Evolutionary conservation across 2,113 vertebrate genomes (phyloP).

Genomic region (Willisornis vidua): DNA sequence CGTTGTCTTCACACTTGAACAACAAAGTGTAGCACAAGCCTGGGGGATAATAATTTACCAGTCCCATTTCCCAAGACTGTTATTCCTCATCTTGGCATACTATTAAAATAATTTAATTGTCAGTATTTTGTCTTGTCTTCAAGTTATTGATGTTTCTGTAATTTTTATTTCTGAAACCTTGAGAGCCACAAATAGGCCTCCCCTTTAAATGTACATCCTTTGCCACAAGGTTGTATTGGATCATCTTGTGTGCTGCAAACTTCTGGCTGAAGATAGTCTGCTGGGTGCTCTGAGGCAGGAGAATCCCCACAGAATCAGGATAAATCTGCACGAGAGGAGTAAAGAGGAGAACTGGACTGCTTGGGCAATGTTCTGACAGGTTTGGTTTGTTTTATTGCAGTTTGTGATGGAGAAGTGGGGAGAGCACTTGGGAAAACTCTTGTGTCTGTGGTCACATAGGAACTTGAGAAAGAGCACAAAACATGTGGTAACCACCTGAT

Average conservation of each 20-base stretch:
- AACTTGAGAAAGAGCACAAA: not conserved
- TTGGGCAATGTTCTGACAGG: not conserved
- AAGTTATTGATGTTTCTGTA: slow-evolving; percentile 38
- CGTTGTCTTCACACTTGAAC: slow-evolving; percentile 32
- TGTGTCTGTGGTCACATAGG: too few species aligned
- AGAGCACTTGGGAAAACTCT: not conserved
- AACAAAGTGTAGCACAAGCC: slow-evolving; percentile 10
- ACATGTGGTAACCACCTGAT: not conserved
- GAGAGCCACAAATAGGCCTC: not conserved
- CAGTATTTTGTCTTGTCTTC: slow-evolving; percentile 63
- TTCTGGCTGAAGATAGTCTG: not conserved
- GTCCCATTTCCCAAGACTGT: slow-evolving; percentile 44
- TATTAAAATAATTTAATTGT: slow-evolving; percentile 74
- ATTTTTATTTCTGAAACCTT: slow-evolving; percentile 40
- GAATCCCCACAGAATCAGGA: not conserved
- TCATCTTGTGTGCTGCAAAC: not conserved
- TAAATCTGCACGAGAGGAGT: not conserved
- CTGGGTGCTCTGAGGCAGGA: not conserved
- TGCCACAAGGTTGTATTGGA: not conserved
- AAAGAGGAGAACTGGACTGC: not conserved
- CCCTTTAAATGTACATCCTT: not conserved
- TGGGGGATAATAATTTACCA: slow-evolving; percentile 55
- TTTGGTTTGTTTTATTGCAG: not conserved
- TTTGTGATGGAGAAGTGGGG: not conserved
- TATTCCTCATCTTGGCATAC: slow-evolving; percentile 74